Evolutionary conservation across 2,888 invertebrate species (phyloP).

Genomic region (Lycaena phlaeas): DNA sequence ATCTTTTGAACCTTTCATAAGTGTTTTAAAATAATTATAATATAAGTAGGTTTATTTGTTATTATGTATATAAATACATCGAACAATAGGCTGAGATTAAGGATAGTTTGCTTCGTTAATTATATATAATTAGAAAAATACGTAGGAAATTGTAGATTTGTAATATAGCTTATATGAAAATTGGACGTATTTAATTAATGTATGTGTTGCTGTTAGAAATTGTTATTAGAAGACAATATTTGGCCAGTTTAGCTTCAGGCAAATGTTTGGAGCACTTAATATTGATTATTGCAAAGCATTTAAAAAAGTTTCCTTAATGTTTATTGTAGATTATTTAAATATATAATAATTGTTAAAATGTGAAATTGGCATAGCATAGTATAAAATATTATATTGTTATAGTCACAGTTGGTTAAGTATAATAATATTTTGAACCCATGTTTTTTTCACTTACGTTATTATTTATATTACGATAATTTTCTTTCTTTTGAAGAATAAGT

Average conservation of each 20-base stretch:
- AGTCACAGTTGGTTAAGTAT: too few species aligned
- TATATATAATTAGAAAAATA: neutral
- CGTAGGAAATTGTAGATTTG: conserved; percentile 5
- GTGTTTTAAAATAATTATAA: neutral
- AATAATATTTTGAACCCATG: too few species aligned
- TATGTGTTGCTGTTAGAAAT: conserved; percentile 3
- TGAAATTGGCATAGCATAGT: neutral
- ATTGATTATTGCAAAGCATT: conserved; percentile 6
- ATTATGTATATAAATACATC: neutral
- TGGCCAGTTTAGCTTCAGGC: neutral
- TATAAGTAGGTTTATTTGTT: neutral
- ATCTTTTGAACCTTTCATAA: neutral
- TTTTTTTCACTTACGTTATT: too few species aligned
- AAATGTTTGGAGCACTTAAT: neutral
- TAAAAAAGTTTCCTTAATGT: neutral
- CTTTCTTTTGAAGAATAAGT: too few species aligned
- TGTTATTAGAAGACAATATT: neutral
- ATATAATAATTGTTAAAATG: neutral
- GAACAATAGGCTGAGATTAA: conserved; percentile 5
- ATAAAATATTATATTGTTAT: neutral
- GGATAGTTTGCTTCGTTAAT: conserved; percentile 1
- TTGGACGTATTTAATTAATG: neutral
- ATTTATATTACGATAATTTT: too few species aligned
- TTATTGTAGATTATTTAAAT: neutral
- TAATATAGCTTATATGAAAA: neutral